These are phyloP conservation scores for Elymnias hypermnestra DNA, from an alignment of 1,140 invertebrate genomes.

Conservation along the genomic window DNA sequence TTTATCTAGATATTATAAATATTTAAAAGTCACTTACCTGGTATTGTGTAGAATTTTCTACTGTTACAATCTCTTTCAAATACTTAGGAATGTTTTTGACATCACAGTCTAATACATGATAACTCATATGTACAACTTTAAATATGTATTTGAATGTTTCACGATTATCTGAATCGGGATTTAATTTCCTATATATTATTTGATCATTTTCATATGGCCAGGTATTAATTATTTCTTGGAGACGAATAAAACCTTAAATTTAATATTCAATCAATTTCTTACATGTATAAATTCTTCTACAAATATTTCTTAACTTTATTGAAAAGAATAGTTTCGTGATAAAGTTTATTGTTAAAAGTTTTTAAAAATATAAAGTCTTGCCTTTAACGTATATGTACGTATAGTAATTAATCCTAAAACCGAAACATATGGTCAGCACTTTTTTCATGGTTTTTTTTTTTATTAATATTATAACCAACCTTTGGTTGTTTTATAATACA, in stretches of 20 bases:
- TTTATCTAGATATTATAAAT: neutral
- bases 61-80: constrained; percentile 51
- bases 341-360: too few relatives aligned
- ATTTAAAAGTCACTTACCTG: constrained; percentile 30
- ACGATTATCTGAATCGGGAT: constrained; percentile 50
- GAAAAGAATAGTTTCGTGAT: too few relatives aligned
- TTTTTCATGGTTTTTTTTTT: too few relatives aligned
- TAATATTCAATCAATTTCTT: too few relatives aligned
- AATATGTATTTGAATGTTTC: constrained; percentile 62
- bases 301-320: too few relatives aligned
- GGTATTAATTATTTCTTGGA: constrained; percentile 59
- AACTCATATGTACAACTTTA: constrained; percentile 53
- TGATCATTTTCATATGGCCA: constrained; percentile 50
- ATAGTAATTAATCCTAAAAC: too few relatives aligned
- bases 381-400: too few relatives aligned
- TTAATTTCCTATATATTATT: constrained; percentile 50
- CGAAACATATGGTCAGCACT: too few relatives aligned
- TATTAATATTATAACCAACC: too few relatives aligned
- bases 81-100: constrained; percentile 48
- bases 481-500: too few relatives aligned
- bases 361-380: too few relatives aligned
- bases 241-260: constrained; percentile 55
- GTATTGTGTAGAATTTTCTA: constrained; percentile 59
- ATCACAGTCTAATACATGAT: constrained; percentile 59
- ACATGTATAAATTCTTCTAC: too few relatives aligned